A percentile compares a stretch with the other conserved stretches of the same genome.
Evolutionary conservation across 1,140 invertebrate genomes (phyloP).

Genomic region (Chlorops oryzae): DNA sequence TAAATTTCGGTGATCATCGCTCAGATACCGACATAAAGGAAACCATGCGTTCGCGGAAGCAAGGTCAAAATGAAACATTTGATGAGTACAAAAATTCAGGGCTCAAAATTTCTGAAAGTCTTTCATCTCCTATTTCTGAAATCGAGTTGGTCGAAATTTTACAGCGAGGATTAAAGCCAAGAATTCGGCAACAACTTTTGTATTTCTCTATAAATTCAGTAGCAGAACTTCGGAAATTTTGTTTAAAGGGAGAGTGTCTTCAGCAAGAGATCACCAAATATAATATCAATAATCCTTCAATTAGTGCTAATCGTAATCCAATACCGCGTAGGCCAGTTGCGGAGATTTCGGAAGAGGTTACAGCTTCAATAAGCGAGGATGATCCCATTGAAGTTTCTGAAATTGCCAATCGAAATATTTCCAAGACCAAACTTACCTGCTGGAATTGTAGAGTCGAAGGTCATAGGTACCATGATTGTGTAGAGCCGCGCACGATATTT

Average conservation of each 20-base stretch:
- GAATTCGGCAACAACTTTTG: not conserved
- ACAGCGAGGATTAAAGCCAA: not conserved
- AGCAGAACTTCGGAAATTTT: too few relatives aligned
- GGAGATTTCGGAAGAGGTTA: too few relatives aligned
- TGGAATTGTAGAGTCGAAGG: constrained; percentile 12
- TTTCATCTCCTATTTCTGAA: not conserved
- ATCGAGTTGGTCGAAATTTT: not conserved
- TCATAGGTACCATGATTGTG: constrained; percentile 14
- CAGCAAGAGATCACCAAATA: too few relatives aligned
- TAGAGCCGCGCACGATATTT: constrained; percentile 8
- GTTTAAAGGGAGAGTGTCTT: too few relatives aligned
- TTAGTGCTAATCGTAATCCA: too few relatives aligned
- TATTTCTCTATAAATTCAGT: constrained; percentile 3
- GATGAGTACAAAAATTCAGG: not conserved
- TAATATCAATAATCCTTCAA: too few relatives aligned
- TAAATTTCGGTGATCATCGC: not conserved
- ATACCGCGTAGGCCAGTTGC: too few relatives aligned
- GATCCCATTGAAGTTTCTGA: too few relatives aligned
- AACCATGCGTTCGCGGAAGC: not conserved
- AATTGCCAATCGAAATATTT: too few relatives aligned
- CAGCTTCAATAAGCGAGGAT: too few relatives aligned
- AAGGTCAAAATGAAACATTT: not conserved
- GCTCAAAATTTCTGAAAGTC: not conserved
- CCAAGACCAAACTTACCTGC: too few relatives aligned
- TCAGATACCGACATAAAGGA: not conserved